Evolutionary conservation across 2,113 vertebrate genomes (phyloP).

Genomic region (Nipponia nippon): DNA sequence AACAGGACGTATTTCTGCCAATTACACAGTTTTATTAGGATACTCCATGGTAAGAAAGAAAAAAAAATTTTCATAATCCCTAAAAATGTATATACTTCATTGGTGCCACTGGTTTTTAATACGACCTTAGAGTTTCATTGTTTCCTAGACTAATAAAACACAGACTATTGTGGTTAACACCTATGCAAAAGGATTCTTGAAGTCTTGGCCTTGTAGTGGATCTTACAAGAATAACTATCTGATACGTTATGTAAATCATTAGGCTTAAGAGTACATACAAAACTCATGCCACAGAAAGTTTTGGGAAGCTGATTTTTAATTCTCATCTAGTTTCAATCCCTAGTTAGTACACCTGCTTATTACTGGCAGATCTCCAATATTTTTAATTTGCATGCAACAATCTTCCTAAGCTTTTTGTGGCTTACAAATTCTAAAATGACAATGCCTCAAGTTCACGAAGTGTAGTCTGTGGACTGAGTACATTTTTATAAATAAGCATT

Average conservation of each 20-base stretch:
- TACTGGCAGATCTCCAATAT: neutral
- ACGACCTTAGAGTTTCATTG: neutral
- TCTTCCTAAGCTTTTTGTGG: neutral
- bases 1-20: neutral
- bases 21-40: neutral
- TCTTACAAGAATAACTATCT: neutral
- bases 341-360: neutral
- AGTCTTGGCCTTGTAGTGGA: neutral
- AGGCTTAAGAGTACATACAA: neutral
- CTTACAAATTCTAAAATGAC: neutral
- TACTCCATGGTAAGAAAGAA: neutral
- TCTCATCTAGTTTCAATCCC: neutral
- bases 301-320: neutral
- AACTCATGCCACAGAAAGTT: neutral
- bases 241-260: accelerated
- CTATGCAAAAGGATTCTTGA: neutral
- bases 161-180: neutral
- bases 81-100: neutral
- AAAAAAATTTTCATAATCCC: neutral
- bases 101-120: neutral
- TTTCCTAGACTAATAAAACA: neutral
- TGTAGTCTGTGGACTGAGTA: neutral
- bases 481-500: neutral
- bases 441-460: neutral
- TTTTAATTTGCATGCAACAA: neutral